These are phyloP conservation scores for Drosophila busckii DNA, from an alignment of 1,140 invertebrate species.

Conservation along the genomic window DNA sequence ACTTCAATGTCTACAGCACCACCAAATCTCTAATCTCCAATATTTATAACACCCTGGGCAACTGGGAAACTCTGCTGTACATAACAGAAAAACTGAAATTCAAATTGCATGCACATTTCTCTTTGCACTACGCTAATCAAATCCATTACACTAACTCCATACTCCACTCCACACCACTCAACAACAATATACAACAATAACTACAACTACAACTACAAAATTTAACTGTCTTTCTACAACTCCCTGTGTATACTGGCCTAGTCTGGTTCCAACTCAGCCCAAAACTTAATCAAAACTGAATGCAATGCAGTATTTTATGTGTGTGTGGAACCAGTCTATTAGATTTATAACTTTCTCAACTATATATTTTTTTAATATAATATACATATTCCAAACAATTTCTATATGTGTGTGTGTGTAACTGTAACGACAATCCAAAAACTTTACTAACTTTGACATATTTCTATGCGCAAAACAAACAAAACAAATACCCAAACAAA, in stretches of 20 bases:
- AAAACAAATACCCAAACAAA: slow-evolving; percentile 8
- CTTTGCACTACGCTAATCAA: slow-evolving; percentile 6
- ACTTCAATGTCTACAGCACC: too few relatives aligned
- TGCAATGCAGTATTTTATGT: too few relatives aligned
- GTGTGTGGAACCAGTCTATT: slow-evolving; percentile 18
- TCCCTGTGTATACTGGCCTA: slow-evolving; percentile 77
- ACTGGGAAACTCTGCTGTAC: too few relatives aligned
- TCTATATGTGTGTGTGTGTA: slow-evolving; percentile 24
- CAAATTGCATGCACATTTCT: slow-evolving; percentile 3
- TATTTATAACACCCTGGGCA: too few relatives aligned
- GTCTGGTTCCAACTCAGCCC: slow-evolving; percentile 24
- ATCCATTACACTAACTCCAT: slow-evolving; percentile 35
- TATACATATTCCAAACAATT: slow-evolving; percentile 3
- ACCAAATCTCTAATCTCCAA: too few relatives aligned
- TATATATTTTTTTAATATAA: slow-evolving; percentile 33
- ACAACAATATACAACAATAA: slow-evolving; percentile 26
- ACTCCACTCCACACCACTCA: slow-evolving; percentile 38
- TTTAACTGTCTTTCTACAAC: slow-evolving; percentile 74
- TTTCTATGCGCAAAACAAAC: slow-evolving; percentile 13
- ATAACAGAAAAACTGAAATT: too few relatives aligned
- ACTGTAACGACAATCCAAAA: not conserved
- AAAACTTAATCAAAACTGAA: too few relatives aligned
- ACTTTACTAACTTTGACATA: slow-evolving; percentile 38
- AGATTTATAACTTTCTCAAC: slow-evolving; percentile 47
- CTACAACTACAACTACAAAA: slow-evolving; percentile 49